A percentile compares a stretch with the other conserved stretches of the same genome.
Conservation (phyloP, 2,797 vertebrate genomes). For the Poeciliopsis presidionis region DNA sequence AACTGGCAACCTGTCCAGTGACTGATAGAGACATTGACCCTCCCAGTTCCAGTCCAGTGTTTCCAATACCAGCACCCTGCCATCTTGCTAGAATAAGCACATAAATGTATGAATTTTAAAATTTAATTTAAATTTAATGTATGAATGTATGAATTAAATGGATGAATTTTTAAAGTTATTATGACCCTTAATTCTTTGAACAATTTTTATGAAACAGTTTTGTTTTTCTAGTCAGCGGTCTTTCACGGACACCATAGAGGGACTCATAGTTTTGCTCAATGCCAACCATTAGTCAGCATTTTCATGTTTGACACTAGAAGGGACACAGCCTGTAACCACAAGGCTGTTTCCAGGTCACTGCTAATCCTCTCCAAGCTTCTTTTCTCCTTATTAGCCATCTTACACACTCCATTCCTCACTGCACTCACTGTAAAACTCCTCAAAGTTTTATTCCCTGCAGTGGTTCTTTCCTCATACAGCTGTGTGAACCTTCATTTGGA, state of each 20-base stretch:
- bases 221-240: not conserved
- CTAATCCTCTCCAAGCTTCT: slow-evolving; percentile 78
- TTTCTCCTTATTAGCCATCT: slow-evolving; percentile 72
- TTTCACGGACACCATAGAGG: not conserved
- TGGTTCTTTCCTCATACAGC: slow-evolving; percentile 23
- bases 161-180: not conserved
- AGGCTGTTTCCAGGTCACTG: slow-evolving; percentile 74
- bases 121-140: no score
- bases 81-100: no score
- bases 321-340: slow-evolving; percentile 47
- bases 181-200: not conserved
- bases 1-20: no score
- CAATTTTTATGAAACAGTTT: not conserved
- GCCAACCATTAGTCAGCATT: slow-evolving; percentile 13
- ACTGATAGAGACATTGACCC: no score
- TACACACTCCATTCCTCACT: slow-evolving; percentile 49
- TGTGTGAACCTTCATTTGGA: slow-evolving; percentile 9
- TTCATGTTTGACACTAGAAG: slow-evolving; percentile 56
- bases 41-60: no score
- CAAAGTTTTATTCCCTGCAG: slow-evolving; percentile 28
- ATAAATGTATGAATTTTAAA: no score
- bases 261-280: not conserved
- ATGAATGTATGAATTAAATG: no score
- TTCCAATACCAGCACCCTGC: no score
- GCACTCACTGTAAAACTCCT: slow-evolving; percentile 31